Evolutionary conservation across 2,888 invertebrate genomes (phyloP), one percentile per base, ranked within the genome.

Genomic region (Drosophila kambysellisi): DNA sequence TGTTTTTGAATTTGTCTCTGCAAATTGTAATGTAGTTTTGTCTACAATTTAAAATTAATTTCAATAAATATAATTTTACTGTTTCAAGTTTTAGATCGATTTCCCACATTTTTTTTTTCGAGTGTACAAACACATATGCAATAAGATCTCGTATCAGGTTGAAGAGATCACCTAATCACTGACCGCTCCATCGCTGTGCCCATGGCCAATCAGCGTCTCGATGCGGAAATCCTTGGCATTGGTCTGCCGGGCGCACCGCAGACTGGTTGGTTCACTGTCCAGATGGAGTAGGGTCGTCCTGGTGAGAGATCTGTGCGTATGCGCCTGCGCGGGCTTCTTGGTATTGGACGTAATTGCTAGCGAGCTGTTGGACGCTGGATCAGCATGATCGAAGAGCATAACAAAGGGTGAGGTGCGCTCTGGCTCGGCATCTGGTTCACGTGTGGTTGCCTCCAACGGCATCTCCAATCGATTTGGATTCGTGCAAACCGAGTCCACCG

Each of bases 171-270:
- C 51, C 63, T 89, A 88, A 77, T 91, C 91, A 72, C 88, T 90
- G 67, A 86, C 70, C 61, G 92, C 92, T 5, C 92, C 86, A 50
- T 88, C 89, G 41, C 74, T 78, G 43, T 82, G 76, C 35, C 66
- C 72, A 58, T 86, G 87, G 1, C 93, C 93, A 69, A 93, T 93
- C 66, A 93, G 77, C 6, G 93, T 93, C 78, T 93, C 93, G 76
- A 93, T 93, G 71, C 93, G 93, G 76, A 93, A 93, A 67, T 93
- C 93, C 76, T 92, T 93, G 35, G 93, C 90, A 69, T 87, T 92
- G 25, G 87, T 91, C 56, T 91, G 91, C 64, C 91, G 89, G 50
- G 83, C 85, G 61, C 85, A 81, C 41, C 89, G 50, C 71, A 92
- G 90, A 48, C 70, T 57, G 37, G 63, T 79, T 8, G 91, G 89